Percentiles rank a stretch among this genome's conserved stretches.
phyloP scores from a whole-genome alignment of 2,888 invertebrate genomes.

The Cryptus viduatorius region DNA sequence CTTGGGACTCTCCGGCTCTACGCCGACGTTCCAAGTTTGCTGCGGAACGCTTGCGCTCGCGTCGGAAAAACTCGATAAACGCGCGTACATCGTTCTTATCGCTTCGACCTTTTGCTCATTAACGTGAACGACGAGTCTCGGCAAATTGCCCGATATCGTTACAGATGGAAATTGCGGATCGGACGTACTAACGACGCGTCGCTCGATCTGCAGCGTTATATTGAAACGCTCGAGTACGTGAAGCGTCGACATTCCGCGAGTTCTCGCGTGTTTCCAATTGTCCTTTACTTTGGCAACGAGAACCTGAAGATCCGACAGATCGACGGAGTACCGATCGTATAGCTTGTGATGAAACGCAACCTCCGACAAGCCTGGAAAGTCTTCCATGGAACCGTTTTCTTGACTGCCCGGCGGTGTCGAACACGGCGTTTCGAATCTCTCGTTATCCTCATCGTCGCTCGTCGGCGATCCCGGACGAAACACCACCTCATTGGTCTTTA shows the following conservation, averaged over 20 bases:
- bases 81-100: slow-evolving; percentile 87
- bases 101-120: slow-evolving; percentile 95
- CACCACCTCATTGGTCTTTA: slow-evolving; percentile 78
- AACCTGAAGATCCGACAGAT: slow-evolving; percentile 87
- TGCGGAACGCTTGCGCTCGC: slow-evolving; percentile 70
- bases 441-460: slow-evolving; percentile 82
- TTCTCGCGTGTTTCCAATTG: slow-evolving; percentile 95
- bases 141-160: slow-evolving; percentile 93
- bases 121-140: slow-evolving; percentile 94
- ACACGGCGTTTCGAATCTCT: slow-evolving; percentile 89
- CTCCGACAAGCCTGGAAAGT: slow-evolving; percentile 85
- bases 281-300: slow-evolving; percentile 95
- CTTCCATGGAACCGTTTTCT: slow-evolving; percentile 86
- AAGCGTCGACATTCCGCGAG: slow-evolving; percentile 93
- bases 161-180: slow-evolving; percentile 96
- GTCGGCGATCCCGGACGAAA: slow-evolving; percentile 79
- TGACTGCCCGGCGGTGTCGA: slow-evolving; percentile 94
- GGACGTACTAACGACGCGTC: slow-evolving; percentile 92
- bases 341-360: slow-evolving; percentile 89
- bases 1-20: slow-evolving; percentile 80
- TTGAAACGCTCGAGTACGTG: slow-evolving; percentile 92
- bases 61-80: slow-evolving; percentile 80
- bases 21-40: slow-evolving; percentile 59
- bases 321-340: slow-evolving; percentile 90
- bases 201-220: slow-evolving; percentile 89